Evolutionary conservation across 2,888 invertebrate species (phyloP).

Genomic region (Drosophila paranaensis): DNA sequence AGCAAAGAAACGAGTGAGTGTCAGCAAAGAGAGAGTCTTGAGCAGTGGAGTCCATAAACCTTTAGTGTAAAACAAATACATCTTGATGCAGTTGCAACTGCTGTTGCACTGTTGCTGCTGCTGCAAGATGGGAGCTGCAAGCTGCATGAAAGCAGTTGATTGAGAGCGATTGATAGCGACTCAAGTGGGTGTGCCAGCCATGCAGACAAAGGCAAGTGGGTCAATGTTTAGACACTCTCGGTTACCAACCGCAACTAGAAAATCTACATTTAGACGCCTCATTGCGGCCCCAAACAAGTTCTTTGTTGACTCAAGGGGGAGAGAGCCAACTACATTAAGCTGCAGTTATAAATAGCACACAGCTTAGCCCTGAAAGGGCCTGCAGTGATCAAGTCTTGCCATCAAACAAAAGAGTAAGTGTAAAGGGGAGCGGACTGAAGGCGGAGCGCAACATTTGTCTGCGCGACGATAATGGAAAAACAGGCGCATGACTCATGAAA

Average conservation of each 20-base stretch:
- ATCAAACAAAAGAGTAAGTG: constrained; percentile 13
- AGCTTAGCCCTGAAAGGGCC: constrained; percentile 32
- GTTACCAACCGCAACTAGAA: constrained; percentile 4
- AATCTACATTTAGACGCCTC: constrained; percentile 27
- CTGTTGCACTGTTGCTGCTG: constrained; percentile 7
- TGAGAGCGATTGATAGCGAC: constrained; percentile 21
- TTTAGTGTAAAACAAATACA: constrained; percentile 78
- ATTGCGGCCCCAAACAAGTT: constrained; percentile 50
- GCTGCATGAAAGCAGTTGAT: constrained; percentile 6
- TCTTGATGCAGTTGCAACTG: constrained; percentile 49
- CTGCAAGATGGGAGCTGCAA: not conserved
- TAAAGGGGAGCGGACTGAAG: not conserved
- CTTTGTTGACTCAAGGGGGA: constrained; percentile 28
- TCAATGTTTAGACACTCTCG: constrained; percentile 51
- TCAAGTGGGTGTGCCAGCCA: constrained; percentile 25
- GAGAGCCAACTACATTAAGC: constrained; percentile 5
- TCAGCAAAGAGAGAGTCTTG: not conserved
- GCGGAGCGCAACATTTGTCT: constrained; percentile 22
- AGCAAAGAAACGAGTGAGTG: constrained; percentile 14
- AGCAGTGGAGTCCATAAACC: constrained; percentile 38
- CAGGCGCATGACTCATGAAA: constrained; percentile 49
- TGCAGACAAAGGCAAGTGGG: constrained; percentile 59
- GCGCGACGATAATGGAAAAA: constrained; percentile 44
- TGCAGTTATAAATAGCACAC: constrained; percentile 27
- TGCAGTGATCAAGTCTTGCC: constrained; percentile 54